Conservation (phyloP, 2,888 invertebrate genomes). For the Tubiluchus corallicola region DNA sequence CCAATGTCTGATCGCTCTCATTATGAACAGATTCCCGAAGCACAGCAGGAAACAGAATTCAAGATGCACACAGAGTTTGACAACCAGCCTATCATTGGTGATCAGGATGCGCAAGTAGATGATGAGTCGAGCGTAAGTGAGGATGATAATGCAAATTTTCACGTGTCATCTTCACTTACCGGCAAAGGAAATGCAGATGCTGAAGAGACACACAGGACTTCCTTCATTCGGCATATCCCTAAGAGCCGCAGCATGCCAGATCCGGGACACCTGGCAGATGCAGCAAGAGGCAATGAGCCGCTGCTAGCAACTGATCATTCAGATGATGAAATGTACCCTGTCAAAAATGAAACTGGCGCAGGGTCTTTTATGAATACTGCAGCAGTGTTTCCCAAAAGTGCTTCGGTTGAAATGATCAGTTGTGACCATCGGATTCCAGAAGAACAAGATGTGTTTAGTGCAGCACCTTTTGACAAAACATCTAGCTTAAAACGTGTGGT, state of each 20-base stretch:
- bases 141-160: neutral
- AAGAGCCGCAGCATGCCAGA: neutral
- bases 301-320: neutral
- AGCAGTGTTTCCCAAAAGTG: neutral
- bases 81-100: neutral
- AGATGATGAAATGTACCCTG: neutral
- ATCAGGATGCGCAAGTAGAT: neutral
- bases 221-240: neutral
- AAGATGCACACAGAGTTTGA: neutral
- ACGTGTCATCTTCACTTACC: neutral
- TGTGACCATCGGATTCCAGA: too few relatives aligned
- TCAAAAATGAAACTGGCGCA: too few relatives aligned
- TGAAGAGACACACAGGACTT: neutral
- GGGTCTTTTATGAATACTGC: too few relatives aligned
- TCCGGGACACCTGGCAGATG: neutral
- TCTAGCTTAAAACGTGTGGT: neutral
- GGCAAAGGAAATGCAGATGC: neutral
- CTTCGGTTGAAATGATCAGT: too few relatives aligned
- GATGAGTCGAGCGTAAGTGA: neutral
- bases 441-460: conserved; percentile 21
- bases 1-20: neutral
- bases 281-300: neutral
- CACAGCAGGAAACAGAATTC: neutral
- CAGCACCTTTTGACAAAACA: conserved; percentile 24
- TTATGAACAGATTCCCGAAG: neutral